Conservation (phyloP, 1,140 invertebrate species). For the Semibalanus balanoides region DNA sequence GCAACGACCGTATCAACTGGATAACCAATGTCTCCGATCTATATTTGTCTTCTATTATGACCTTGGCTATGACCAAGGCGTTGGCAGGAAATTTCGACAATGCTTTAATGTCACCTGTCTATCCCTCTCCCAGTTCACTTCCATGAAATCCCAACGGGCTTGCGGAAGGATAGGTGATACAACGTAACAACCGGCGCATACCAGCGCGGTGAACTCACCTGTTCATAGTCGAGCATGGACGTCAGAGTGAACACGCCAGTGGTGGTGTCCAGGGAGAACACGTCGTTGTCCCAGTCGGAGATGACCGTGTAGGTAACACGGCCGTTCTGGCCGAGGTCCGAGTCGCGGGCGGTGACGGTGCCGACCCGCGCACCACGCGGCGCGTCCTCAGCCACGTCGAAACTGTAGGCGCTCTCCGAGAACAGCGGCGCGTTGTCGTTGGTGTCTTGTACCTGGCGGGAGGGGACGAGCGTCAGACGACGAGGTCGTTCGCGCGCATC, state of each 20-base stretch:
- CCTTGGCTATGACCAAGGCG: no score
- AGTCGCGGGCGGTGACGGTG: conserved; percentile 61
- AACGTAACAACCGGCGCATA: no score
- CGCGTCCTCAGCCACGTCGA: conserved; percentile 74
- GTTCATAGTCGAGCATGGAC: conserved; percentile 78
- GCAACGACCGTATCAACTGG: no score
- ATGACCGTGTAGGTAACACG: conserved; percentile 75
- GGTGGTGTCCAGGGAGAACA: conserved; percentile 79
- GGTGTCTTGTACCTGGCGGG: conserved; percentile 64
- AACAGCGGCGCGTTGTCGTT: conserved; percentile 91
- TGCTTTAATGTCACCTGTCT: no score
- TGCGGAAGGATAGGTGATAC: no score
- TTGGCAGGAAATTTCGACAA: no score
- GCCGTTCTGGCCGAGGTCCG: conserved; percentile 59
- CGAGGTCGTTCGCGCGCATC: no score
- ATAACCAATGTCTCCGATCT: no score
- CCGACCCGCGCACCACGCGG: conserved; percentile 62
- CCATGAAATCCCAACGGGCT: no score
- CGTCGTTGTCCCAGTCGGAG: conserved; percentile 85
- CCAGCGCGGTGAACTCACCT: conserved; percentile 41
- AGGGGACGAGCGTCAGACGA: neutral
- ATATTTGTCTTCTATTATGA: no score
- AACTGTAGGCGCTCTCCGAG: conserved; percentile 64
- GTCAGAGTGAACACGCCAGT: conserved; percentile 79
- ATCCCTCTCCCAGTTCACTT: no score